Evolutionary conservation across 2,113 vertebrate species (phyloP), one percentile per base, ranked within the genome.

Genomic region (Seriola quinqueradiata): DNA sequence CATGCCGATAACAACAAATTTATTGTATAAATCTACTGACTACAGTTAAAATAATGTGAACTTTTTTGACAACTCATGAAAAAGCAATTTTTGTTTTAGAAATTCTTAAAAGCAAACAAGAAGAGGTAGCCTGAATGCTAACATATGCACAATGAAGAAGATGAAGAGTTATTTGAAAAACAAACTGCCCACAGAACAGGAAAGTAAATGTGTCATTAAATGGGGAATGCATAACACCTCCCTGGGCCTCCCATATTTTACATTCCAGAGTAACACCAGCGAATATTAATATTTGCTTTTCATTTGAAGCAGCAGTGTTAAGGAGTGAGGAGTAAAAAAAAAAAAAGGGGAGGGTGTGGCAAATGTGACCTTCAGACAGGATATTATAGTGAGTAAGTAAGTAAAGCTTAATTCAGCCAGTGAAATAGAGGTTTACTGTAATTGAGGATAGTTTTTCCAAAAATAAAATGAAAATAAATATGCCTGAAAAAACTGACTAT

Each of bases 281-380:
- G 69, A 91, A 94, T 95, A 96, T 95, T 95, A 95, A 96, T 96
- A 96, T 96, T 96, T 96, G 93, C 92, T 96, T 96, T 96, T 96
- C 94, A 96, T 95, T 95, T 94, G 13, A 90, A 78, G 89, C 77
- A 92, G 79, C 77, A 89, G 81, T 83, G 83, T 61, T 40, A 63
- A 86, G 85, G 64, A 88, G 40, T 42, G 8, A 42, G 77, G 74
- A 89, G 81, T 83, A 80, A 71, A 74, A 83, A 60, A 71, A 40
- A 81, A 71, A 74, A 83, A 72, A 65, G 36, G 75, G 79, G 75
- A 75, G 67, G 32, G 54, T 70, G 74, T 88, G 86, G 66, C 50
- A 52, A 90, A 84, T 87, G 75, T 83, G 89, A 90, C 84, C 83
- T 82, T 61, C 57, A 84, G 81, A 88, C 92, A 93, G 93, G 92